These are phyloP conservation scores for Synergus japonicus DNA, from an alignment of 2,888 invertebrate genomes.

Conservation along the genomic window DNA sequence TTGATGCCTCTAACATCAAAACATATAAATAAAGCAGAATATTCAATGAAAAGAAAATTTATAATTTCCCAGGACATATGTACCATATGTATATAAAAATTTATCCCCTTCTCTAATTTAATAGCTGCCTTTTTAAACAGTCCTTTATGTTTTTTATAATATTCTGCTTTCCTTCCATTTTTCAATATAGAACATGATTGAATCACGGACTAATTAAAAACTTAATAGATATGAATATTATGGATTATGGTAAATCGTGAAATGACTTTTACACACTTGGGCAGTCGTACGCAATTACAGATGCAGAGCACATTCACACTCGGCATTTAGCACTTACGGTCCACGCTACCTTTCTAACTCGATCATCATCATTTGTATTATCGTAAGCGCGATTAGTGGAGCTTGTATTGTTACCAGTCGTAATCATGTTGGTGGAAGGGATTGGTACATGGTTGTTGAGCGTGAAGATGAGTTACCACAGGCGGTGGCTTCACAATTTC, in stretches of 20 bases:
- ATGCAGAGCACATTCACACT: constrained; percentile 1
- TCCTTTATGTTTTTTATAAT: background rate
- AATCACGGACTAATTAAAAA: background rate
- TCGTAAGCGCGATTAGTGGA: background rate
- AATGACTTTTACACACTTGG: background rate
- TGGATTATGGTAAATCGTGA: background rate
- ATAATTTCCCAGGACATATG: too few species aligned
- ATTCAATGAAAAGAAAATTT: too few species aligned
- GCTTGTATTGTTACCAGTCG: constrained; percentile 72
- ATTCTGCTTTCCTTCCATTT: background rate
- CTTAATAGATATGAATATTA: background rate
- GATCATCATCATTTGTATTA: constrained; percentile 7
- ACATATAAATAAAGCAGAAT: too few species aligned
- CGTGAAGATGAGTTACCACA: constrained; percentile 73
- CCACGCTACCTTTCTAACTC: background rate
- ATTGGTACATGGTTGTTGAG: constrained; percentile 76
- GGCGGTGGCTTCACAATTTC: constrained; percentile 69
- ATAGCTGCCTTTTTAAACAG: too few species aligned
- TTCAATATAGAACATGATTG: background rate
- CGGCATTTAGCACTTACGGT: constrained; percentile 12
- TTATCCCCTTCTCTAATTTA: too few species aligned
- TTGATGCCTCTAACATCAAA: too few species aligned
- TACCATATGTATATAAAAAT: too few species aligned
- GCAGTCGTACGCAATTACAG: background rate
- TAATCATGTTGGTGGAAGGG: constrained; percentile 74